Percentiles rank a stretch among this genome's conserved stretches.
phyloP scores from a whole-genome alignment of 92 coral and sea anemone species.

The Phenganax subtilis region DNA sequence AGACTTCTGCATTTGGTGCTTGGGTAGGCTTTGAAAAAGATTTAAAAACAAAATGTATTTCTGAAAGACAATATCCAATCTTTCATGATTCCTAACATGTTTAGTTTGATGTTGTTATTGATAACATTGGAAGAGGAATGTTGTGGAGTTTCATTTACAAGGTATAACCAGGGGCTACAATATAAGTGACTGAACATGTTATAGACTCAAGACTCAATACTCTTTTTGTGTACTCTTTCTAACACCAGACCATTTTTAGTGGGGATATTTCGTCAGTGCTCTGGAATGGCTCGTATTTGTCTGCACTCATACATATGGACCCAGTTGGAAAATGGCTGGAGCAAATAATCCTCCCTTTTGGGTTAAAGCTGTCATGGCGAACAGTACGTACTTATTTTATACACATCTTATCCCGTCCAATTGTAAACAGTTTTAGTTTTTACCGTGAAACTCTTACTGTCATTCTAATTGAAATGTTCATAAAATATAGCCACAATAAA shows the following conservation, averaged over 20 bases:
- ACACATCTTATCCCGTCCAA: not conserved
- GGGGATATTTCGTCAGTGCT: constrained; percentile 86
- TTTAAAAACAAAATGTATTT: not conserved
- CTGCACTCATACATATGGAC: constrained; percentile 79
- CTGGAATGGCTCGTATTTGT: constrained; percentile 91
- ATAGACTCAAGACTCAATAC: not conserved
- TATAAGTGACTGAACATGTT: not conserved
- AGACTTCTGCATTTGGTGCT: constrained; percentile 93
- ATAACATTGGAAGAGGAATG: constrained; percentile 90
- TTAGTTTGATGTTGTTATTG: constrained; percentile 80
- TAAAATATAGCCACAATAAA: no score
- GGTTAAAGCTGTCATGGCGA: constrained; percentile 89
- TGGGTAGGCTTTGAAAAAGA: constrained; percentile 64
- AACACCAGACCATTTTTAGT: constrained; percentile 42
- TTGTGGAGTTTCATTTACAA: constrained; percentile 64
- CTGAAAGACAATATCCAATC: no score
- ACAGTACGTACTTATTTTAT: constrained; percentile 51
- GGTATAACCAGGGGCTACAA: constrained; percentile 30
- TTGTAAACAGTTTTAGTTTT: not conserved
- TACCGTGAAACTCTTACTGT: no score
- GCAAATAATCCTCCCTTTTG: constrained; percentile 60
- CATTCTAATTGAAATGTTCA: no score
- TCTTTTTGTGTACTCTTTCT: not conserved
- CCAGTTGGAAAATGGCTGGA: constrained; percentile 59
- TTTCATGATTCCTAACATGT: not conserved